phyloP scores from a whole-genome alignment of 2,888 invertebrate genomes.

The Temnothorax ravouxi region DNA sequence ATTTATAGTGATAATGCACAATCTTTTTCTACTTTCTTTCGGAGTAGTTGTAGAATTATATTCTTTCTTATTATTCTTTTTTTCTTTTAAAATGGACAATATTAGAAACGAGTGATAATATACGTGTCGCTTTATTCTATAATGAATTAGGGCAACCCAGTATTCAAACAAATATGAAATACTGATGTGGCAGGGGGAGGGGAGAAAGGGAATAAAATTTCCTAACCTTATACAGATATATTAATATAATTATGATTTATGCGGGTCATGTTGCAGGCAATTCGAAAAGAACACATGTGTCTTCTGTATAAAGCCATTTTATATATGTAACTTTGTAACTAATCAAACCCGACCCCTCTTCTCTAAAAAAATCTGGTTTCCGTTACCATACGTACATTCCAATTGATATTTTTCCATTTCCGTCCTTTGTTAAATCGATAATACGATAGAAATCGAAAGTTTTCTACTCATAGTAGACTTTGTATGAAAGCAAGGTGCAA shows the following conservation, averaged over 20 bases:
- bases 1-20: slow-evolving; percentile 42
- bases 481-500: slow-evolving; percentile 25
- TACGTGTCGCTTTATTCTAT: slow-evolving; percentile 31
- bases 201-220: slow-evolving; percentile 19
- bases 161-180: slow-evolving; percentile 34
- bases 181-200: neutral
- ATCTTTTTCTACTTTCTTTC: slow-evolving; percentile 47
- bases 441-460: slow-evolving; percentile 65
- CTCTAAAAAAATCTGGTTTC: slow-evolving; percentile 68
- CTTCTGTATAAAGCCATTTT: slow-evolving; percentile 28
- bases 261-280: neutral
- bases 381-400: slow-evolving; percentile 70
- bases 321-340: slow-evolving; percentile 51
- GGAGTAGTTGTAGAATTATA: slow-evolving; percentile 55
- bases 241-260: slow-evolving; percentile 46
- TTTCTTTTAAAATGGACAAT: slow-evolving; percentile 40
- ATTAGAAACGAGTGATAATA: slow-evolving; percentile 24
- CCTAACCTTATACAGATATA: slow-evolving; percentile 39
- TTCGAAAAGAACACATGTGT: slow-evolving; percentile 12
- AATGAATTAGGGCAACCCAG: slow-evolving; percentile 28
- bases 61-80: slow-evolving; percentile 12
- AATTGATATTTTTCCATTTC: slow-evolving; percentile 74
- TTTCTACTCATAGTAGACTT: slow-evolving; percentile 35
- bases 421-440: slow-evolving; percentile 77
- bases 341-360: slow-evolving; percentile 65